A percentile compares a stretch with the other conserved stretches of the same genome.
Conservation (phyloP, 2,113 vertebrate species). For the Festucalex cinctus region DNA sequence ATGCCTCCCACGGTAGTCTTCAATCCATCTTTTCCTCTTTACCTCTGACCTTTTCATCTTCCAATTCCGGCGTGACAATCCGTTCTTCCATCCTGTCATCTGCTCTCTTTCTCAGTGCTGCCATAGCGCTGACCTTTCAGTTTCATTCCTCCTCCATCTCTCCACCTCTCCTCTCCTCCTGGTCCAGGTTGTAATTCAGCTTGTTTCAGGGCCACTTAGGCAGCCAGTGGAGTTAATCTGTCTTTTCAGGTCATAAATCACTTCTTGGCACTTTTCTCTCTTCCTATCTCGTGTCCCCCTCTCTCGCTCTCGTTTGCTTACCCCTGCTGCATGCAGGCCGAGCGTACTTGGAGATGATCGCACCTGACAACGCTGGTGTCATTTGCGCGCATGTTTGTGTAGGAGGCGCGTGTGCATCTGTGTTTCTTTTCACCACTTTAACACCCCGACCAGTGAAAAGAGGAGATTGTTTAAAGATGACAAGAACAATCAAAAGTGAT, state of each 20-base stretch:
- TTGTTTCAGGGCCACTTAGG: conserved; percentile 76
- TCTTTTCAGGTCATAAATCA: conserved; percentile 75
- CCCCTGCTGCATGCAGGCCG: conserved; percentile 37
- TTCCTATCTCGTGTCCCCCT: conserved; percentile 19
- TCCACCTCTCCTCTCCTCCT: conserved; percentile 54
- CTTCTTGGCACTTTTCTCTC: conserved; percentile 56
- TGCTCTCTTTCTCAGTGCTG: conserved; percentile 50
- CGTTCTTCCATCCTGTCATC: conserved; percentile 58
- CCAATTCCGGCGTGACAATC: conserved; percentile 50
- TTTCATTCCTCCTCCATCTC: conserved; percentile 57
- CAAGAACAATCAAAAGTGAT: conserved; percentile 53
- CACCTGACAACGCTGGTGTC: conserved; percentile 51
- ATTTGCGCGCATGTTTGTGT: conserved; percentile 38
- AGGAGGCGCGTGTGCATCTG: conserved; percentile 7
- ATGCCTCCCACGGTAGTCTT: conserved; percentile 41
- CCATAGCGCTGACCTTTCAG: conserved; percentile 62
- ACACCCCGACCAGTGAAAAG: conserved; percentile 47
- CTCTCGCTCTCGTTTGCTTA: conserved; percentile 17
- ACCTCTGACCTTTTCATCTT: conserved; percentile 69
- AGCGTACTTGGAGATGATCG: conserved; percentile 49
- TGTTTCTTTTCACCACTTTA: conserved; percentile 36
- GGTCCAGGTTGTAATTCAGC: conserved; percentile 68
- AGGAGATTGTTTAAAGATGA: conserved; percentile 44
- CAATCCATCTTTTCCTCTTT: conserved; percentile 60
- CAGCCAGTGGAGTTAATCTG: conserved; percentile 74